Evolutionary conservation across 2,113 vertebrate genomes (phyloP).

Genomic region (Elaphurus davidianus): DNA sequence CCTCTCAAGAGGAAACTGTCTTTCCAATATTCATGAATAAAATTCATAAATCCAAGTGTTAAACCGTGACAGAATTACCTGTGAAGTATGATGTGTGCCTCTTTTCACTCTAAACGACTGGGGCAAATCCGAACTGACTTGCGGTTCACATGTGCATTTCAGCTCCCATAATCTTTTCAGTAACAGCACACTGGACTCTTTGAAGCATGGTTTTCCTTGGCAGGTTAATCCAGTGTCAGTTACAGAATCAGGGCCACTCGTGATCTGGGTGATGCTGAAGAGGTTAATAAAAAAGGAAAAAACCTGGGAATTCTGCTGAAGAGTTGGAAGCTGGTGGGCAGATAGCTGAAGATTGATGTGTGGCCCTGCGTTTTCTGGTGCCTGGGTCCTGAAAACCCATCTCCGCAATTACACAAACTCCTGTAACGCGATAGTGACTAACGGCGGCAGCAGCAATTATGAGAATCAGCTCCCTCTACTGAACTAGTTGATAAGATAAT

Average conservation of each 20-base stretch:
- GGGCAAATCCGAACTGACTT: background rate
- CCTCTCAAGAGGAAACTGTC: background rate
- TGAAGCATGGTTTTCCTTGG: background rate
- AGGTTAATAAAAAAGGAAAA: background rate
- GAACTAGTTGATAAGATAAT: slow-evolving; percentile 64
- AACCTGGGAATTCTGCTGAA: background rate
- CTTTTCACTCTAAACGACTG: background rate
- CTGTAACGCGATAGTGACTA: background rate
- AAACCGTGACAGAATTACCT: background rate
- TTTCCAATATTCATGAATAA: background rate
- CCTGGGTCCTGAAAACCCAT: background rate
- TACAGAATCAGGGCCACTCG: background rate
- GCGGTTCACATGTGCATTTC: background rate
- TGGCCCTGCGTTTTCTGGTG: background rate
- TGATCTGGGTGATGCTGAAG: background rate
- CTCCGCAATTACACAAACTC: background rate
- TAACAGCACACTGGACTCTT: background rate
- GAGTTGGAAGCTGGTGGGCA: background rate
- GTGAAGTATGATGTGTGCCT: background rate
- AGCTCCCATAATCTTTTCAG: background rate
- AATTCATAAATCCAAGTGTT: background rate
- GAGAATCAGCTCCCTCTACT: background rate
- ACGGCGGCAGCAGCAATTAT: background rate
- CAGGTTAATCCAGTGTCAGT: background rate
- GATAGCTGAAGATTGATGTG: background rate